Evolutionary conservation across 2,113 vertebrate species (phyloP), one percentile per base, ranked within the genome.

Genomic region (Odobenus rosmarus): DNA sequence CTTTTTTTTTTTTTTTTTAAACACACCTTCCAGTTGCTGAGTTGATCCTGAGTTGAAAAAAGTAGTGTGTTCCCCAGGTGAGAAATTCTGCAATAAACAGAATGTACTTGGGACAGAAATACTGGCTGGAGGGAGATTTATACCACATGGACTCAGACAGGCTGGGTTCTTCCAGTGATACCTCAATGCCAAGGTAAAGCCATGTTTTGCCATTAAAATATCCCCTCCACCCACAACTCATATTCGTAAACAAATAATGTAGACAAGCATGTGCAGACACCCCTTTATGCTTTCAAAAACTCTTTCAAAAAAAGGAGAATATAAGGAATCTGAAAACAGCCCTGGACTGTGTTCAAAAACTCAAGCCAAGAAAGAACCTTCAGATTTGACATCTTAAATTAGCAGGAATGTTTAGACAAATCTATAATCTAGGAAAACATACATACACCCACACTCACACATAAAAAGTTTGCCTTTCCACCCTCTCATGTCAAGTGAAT

Each of bases 361-460:
- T 89, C 93, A 90, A 97, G 96, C 97, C 98, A 98, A 97, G 83
- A 96, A 89, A 89, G 91, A 96, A 96, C 39, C 79, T 98, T 97
- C 72, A 95, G 79, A 80, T 95, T 90, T 97, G 96, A 97, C 83
- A 90, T 96, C 88, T 95, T 96, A 97, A 96, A 98, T 96, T 97
- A 97, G 74, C 61, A 95, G 57, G 96, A 98, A 97, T 97, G 93
- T 98, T 97, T 97, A 96, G 96, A 97, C 98, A 96, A 97, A 97
- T 98, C 93, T 89, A 93, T 93, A 97, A 88, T 97, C 77, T 93
- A 91, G 89, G 79, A 96, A 96, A 96, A 92, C 93, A 98, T 83
- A 98, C 95, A 97, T 33, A 97, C 95, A 86, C 95, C 96, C 97
- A 98, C 97, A 95, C 31, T 81, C 90, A 76, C n/a, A 55, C 67